Percentiles rank a stretch among this genome's conserved stretches.
Evolutionary conservation across 2,113 vertebrate genomes (phyloP).

Genomic region (Myrmecophaga tridactyla): DNA sequence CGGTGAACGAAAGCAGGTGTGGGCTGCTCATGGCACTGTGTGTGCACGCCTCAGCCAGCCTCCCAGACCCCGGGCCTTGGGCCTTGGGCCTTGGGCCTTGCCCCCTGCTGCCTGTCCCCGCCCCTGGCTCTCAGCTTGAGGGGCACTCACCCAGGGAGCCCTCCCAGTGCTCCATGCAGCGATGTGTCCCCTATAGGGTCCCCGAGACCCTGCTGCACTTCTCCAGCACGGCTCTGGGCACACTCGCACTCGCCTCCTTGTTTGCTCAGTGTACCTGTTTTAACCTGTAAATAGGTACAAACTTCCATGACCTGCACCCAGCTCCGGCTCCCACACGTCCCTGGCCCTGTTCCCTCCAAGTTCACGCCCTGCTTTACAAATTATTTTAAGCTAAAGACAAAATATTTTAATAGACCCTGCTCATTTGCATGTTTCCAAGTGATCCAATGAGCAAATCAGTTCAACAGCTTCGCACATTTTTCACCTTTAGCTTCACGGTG

Average conservation of each 20-base stretch:
- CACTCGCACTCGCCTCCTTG: too few species aligned
- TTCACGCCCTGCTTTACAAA: neutral
- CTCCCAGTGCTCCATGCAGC: neutral
- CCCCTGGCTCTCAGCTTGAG: too few species aligned
- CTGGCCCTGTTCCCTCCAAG: neutral
- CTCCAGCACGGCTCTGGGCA: too few species aligned
- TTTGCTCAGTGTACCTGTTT: too few species aligned
- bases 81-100: too few species aligned
- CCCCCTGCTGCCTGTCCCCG: neutral
- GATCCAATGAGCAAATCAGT: neutral
- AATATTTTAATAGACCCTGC: neutral
- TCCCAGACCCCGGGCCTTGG: neutral
- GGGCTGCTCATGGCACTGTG: neutral
- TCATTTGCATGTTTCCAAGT: neutral
- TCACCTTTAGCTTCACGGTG: neutral
- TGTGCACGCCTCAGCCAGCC: neutral
- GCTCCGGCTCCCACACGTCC: accelerated
- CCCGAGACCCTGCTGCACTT: neutral
- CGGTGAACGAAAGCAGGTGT: accelerated
- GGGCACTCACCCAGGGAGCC: neutral
- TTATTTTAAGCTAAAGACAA: neutral
- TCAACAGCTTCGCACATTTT: neutral
- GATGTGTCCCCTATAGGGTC: accelerated
- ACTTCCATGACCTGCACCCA: accelerated
- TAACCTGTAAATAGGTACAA: accelerated